phyloP scores from a whole-genome alignment of 2,888 invertebrate genomes.

The Odontothrips loti region DNA sequence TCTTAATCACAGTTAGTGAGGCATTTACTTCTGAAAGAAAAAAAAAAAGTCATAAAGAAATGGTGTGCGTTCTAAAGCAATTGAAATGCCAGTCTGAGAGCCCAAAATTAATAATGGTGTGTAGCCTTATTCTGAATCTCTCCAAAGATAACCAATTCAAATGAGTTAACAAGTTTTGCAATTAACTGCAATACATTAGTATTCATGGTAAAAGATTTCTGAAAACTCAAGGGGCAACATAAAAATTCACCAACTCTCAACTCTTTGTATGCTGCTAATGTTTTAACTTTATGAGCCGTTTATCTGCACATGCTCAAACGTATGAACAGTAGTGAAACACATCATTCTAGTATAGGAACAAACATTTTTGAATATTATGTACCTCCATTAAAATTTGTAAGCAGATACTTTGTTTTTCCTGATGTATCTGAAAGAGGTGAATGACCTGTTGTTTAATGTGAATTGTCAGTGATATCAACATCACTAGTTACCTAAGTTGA shows the following conservation, averaged over 20 bases:
- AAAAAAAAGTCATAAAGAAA: no score
- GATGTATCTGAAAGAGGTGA: neutral
- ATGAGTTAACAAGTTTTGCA: neutral
- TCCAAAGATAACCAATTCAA: no score
- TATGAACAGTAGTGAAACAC: neutral
- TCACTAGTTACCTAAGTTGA: slow-evolving; percentile 11
- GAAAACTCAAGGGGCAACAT: no score
- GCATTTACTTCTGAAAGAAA: no score
- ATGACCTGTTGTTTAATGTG: neutral
- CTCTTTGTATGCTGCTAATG: no score
- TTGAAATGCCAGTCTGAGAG: neutral
- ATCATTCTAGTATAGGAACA: neutral
- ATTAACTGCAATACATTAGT: neutral
- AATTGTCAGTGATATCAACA: neutral
- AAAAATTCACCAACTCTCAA: no score
- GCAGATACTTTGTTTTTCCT: neutral
- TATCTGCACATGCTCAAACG: neutral
- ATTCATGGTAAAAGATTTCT: no score
- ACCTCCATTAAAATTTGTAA: neutral
- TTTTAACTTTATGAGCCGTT: no score
- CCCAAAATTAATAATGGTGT: neutral
- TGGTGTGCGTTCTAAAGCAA: neutral
- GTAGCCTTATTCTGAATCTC: neutral
- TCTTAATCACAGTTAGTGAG: no score
- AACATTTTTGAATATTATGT: neutral